Conservation (phyloP, 2,888 invertebrate species). For the Cerceris rybyensis region DNA sequence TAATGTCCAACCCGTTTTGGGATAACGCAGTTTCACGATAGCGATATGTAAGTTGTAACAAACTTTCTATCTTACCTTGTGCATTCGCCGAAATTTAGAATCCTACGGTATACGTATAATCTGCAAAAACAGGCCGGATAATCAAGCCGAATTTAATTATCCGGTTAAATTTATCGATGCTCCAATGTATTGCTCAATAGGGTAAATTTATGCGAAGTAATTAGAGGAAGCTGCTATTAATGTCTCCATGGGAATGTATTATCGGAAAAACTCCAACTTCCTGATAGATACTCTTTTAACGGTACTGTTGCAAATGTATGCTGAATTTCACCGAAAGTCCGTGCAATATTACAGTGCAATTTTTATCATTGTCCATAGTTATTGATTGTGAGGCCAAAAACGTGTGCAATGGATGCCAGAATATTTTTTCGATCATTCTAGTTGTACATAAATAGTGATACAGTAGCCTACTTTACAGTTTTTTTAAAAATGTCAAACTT, state of each 20-base stretch:
- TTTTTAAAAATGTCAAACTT: no score
- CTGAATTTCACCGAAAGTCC: not conserved
- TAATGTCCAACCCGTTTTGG: slow-evolving; percentile 37
- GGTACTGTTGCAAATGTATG: not conserved
- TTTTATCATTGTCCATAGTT: not conserved
- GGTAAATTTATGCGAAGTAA: slow-evolving; percentile 5
- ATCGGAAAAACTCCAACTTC: slow-evolving; percentile 9
- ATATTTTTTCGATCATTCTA: no score
- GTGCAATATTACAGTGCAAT: not conserved
- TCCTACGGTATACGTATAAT: slow-evolving; percentile 16
- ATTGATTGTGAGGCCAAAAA: no score
- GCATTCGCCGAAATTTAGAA: slow-evolving; percentile 28
- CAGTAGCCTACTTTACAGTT: no score
- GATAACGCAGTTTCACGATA: slow-evolving; percentile 36
- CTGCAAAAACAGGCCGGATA: slow-evolving; percentile 30
- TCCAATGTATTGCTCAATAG: not conserved
- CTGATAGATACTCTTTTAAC: not conserved
- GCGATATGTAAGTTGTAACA: slow-evolving; percentile 35
- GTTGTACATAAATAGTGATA: no score
- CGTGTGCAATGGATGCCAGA: no score
- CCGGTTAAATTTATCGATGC: slow-evolving; percentile 23
- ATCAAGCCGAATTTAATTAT: slow-evolving; percentile 48
- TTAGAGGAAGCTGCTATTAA: not conserved
- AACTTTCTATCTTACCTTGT: slow-evolving; percentile 28
- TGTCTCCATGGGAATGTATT: not conserved